Base-by-base conservation (phyloP, 2,888 invertebrate species). In the Ormyrus rosae region DNA sequence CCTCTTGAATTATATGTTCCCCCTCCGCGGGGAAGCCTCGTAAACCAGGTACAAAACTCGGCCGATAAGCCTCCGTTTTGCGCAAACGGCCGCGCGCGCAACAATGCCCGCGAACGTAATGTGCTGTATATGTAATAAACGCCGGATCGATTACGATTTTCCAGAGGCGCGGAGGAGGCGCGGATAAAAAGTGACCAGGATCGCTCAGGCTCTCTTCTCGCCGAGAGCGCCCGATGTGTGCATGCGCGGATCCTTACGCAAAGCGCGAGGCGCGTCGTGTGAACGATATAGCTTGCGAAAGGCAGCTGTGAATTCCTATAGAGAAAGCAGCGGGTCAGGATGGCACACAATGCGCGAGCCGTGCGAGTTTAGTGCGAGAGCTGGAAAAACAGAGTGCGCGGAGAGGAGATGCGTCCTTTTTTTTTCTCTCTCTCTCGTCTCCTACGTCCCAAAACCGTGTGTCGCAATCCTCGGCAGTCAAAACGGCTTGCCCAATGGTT, bases 281-380 rank as follows among this genome's bases (percentile, higher is more conserved):
- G 81, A 81, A 81, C 77, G 80, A 76, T 34, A 34, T 34, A 4
- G 34, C 68, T 81, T 81, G 81, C 78, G 81, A 81, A 78, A 81
- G 78, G 65, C 11, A 68, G 69, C 51, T 69, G 81, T 65, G 81
- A 81, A 81, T 81, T 81, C 77, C 50, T 74, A 63, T 55, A 73
- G 81, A 81, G 81, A 81, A 81, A 81, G 81, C 78, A 73, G 70
- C 55, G 34, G 13, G 48, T 10, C n/a, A 5, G 19, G 78, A 72
- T 78, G 72, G 72, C 78, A 34, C 67, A 67, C 70, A 63, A 75
- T 75, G n/a, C 64, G 45, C 63, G n/a, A 9, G 55, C 46, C 10
- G 46, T 34, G 72, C 56, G 48, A 58, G 48, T 78, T 67, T 72
- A 56, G 53, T 46, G 55, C 34, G 53, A 76, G 48, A 76, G 48